These are phyloP conservation scores for Empis stercorea DNA, from an alignment of 2,888 invertebrate genomes.

Conservation along the genomic window DNA sequence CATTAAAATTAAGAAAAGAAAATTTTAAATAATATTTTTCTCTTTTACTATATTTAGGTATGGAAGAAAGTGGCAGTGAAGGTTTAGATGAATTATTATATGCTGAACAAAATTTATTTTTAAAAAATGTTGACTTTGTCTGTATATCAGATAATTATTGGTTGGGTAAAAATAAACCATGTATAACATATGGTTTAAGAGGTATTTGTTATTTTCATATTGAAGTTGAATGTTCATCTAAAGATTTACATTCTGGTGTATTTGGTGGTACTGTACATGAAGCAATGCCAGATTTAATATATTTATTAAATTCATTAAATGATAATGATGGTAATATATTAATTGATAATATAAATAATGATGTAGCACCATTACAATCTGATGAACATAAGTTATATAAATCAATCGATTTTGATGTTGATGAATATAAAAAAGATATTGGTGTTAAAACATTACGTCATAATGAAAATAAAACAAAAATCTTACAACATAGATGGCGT, in stretches of 20 bases:
- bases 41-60: conserved; percentile 43
- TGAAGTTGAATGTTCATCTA: conserved; percentile 75
- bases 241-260: conserved; percentile 92
- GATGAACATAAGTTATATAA: conserved; percentile 62
- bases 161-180: conserved; percentile 93
- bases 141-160: conserved; percentile 99
- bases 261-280: conserved; percentile 89
- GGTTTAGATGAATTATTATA: conserved; percentile 81
- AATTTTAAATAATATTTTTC: not conserved
- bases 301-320: conserved; percentile 69
- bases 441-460: conserved; percentile 58
- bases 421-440: conserved; percentile 55
- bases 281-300: conserved; percentile 84
- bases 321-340: conserved; percentile 79
- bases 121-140: conserved; percentile 77
- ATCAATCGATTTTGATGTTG: conserved; percentile 74
- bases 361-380: conserved; percentile 54
- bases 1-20: too few relatives aligned
- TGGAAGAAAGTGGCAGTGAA: conserved; percentile 96
- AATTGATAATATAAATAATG: conserved; percentile 69
- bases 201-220: conserved; percentile 86
- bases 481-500: conserved; percentile 93
- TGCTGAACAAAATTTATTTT: conserved; percentile 55
- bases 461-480: conserved; percentile 63
- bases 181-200: conserved; percentile 90